Conservation (phyloP, 1,140 invertebrate genomes). For the Neocloeon triangulifer region DNA sequence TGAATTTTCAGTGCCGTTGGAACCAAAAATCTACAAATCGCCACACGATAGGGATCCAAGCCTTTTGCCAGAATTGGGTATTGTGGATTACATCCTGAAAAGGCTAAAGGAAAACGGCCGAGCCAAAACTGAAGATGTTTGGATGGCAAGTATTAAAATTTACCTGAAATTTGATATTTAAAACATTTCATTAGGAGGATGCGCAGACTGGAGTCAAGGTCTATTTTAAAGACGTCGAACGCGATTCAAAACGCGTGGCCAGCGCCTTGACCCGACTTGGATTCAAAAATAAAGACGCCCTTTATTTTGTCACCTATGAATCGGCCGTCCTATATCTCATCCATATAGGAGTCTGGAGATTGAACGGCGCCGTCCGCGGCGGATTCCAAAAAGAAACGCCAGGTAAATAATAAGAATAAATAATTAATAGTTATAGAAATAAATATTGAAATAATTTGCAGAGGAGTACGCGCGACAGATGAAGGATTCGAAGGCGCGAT, state of each 20-base stretch:
- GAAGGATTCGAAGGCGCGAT: not conserved
- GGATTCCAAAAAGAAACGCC: slow-evolving; percentile 1
- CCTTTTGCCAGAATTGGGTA: no score
- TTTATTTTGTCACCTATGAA: slow-evolving; percentile 4
- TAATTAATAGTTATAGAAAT: no score
- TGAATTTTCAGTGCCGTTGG: no score
- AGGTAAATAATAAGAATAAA: no score
- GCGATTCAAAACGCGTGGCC: slow-evolving; percentile 7
- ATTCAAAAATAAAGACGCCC: slow-evolving; percentile 10
- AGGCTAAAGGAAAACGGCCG: no score
- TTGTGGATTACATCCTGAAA: no score
- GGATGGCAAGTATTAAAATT: no score
- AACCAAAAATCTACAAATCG: no score
- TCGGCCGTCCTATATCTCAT: not conserved
- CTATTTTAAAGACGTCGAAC: slow-evolving; percentile 9
- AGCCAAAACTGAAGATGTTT: no score
- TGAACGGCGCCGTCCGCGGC: not conserved
- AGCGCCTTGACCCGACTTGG: slow-evolving; percentile 9
- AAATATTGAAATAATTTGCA: no score
- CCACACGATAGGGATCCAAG: no score
- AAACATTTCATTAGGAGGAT: not conserved
- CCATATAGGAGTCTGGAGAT: not conserved
- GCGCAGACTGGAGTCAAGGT: not conserved
- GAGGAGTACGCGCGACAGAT: not conserved
- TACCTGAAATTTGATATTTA: no score